Percentiles rank a stretch among this genome's conserved stretches.
Conservation (phyloP, 2,797 vertebrate species). For the Macropus fuliginosus region DNA sequence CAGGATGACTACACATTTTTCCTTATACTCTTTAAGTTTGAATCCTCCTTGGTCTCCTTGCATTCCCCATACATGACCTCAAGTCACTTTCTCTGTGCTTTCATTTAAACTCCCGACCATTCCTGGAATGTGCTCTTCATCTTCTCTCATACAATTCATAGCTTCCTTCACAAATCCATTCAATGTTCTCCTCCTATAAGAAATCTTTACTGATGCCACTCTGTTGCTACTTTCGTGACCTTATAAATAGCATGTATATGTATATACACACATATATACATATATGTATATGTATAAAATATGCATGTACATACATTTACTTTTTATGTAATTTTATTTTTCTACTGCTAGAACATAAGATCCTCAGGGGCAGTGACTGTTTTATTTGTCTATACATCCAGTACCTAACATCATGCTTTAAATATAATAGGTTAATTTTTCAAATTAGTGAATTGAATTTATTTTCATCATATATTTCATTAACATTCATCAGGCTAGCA, state of each 20-base stretch:
- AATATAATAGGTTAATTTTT: not conserved
- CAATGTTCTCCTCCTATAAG: no score
- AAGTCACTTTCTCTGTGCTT: not conserved
- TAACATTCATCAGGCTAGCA: not conserved
- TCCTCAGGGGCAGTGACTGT: not conserved
- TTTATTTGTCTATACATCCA: not conserved
- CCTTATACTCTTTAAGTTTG: not conserved
- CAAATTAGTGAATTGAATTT: not conserved
- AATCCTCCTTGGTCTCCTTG: not conserved
- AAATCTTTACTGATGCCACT: not conserved
- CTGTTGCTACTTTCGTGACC: not conserved
- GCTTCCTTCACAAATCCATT: not conserved
- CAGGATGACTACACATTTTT: not conserved
- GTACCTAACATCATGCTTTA: not conserved
- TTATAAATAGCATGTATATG: not conserved
- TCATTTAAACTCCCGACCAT: not conserved
- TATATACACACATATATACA: no score
- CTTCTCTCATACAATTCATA: not conserved
- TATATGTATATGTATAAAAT: not conserved
- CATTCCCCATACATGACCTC: not conserved
- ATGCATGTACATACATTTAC: not conserved
- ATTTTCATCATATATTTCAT: not conserved
- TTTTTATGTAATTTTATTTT: not conserved
- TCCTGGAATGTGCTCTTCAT: not conserved
- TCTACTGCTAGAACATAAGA: not conserved